These are phyloP conservation scores for Tipula unca DNA, from an alignment of 2,888 invertebrate genomes.

Conservation along the genomic window DNA sequence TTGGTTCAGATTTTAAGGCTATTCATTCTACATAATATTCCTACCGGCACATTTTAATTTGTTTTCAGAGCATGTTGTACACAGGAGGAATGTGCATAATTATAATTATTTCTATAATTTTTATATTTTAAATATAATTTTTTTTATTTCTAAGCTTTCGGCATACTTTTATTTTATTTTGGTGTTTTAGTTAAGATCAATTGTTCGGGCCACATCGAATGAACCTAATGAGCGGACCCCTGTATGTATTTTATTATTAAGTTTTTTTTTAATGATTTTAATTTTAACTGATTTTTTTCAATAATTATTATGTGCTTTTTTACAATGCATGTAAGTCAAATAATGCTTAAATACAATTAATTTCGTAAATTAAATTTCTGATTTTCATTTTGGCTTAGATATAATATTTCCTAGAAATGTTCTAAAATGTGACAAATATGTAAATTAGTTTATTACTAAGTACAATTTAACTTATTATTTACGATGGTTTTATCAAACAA, in stretches of 20 bases:
- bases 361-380: not conserved
- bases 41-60: not conserved
- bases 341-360: not conserved
- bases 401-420: too few species aligned
- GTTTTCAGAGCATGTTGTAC: too few species aligned
- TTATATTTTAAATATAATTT: conserved; percentile 30
- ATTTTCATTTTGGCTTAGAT: not conserved
- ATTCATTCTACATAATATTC: not conserved
- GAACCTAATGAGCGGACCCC: conserved; percentile 42
- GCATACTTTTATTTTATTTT: conserved; percentile 36
- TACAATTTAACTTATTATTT: too few species aligned
- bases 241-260: conserved; percentile 35
- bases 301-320: not conserved
- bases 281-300: not conserved
- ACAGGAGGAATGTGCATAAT: not conserved
- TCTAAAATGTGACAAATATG: too few species aligned
- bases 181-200: conserved; percentile 23
- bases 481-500: too few species aligned
- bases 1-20: too few species aligned
- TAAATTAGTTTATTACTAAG: too few species aligned
- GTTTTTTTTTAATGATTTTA: not conserved
- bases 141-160: conserved; percentile 60
- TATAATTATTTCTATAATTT: not conserved
- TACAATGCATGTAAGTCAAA: not conserved
- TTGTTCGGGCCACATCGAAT: conserved; percentile 32